Percentiles rank a stretch among this genome's conserved stretches.
Evolutionary conservation across 30 jellyfish, hydroid and myxozoan genomes (phyloP).

Genomic region (Cassiopea andromeda): DNA sequence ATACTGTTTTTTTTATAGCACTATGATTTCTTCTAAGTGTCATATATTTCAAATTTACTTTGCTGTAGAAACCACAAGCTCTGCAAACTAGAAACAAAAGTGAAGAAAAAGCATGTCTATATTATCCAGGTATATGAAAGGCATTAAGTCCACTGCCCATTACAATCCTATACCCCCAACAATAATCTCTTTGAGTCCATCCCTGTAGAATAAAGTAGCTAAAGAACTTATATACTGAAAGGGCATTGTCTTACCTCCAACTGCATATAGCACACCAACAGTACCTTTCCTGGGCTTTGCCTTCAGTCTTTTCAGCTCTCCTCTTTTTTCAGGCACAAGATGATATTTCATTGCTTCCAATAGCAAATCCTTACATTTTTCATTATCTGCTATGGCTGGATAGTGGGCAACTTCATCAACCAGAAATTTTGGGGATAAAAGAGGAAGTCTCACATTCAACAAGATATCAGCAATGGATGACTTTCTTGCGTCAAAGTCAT

Average conservation of each 20-base stretch:
- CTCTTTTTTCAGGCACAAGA: slow-evolving; percentile 79
- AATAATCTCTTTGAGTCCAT: too few relatives aligned
- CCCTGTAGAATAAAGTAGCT: too few relatives aligned
- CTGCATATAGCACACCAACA: slow-evolving; percentile 89
- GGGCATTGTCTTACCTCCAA: slow-evolving; percentile 74
- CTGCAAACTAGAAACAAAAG: too few relatives aligned
- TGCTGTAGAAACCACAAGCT: too few relatives aligned
- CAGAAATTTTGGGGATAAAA: slow-evolving; percentile 78
- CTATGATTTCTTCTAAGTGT: too few relatives aligned
- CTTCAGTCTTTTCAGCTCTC: slow-evolving; percentile 43
- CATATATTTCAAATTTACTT: too few relatives aligned
- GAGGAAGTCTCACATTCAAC: slow-evolving; percentile 69
- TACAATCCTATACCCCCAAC: too few relatives aligned
- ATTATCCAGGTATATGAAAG: too few relatives aligned
- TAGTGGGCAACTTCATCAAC: slow-evolving; percentile 79
- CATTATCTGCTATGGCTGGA: slow-evolving; percentile 74
- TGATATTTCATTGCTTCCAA: slow-evolving; percentile 88
- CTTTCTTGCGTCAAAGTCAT: slow-evolving; percentile 76
- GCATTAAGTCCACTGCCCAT: too few relatives aligned
- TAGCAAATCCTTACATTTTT: slow-evolving; percentile 79
- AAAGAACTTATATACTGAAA: too few relatives aligned
- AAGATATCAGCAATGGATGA: slow-evolving; percentile 47
- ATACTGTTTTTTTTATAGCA: too few relatives aligned
- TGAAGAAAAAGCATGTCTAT: too few relatives aligned
- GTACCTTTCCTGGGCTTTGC: slow-evolving; percentile 91